Conservation (phyloP, 1,140 invertebrate species). For the Halictus rubicundus region DNA sequence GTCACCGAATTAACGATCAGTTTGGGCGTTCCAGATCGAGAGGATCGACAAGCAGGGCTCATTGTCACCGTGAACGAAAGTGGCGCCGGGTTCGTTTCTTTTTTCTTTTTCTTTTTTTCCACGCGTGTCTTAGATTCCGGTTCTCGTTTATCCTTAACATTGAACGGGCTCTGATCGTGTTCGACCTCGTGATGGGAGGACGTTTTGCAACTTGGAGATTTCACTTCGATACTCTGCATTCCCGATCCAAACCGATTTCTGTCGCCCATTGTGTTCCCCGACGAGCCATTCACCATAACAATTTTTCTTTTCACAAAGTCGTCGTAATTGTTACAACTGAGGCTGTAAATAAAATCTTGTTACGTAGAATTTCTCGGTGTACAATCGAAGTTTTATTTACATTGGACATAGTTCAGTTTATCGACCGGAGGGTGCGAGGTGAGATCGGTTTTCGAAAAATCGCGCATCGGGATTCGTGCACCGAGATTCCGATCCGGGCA, state of each 20-base stretch:
- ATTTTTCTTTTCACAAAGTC: no score
- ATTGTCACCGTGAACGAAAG: conserved; percentile 39
- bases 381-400: no score
- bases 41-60: no score
- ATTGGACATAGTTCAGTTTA: no score
- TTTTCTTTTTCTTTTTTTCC: conserved; percentile 19
- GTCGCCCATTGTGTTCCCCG: neutral
- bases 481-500: conserved; percentile 38
- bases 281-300: no score
- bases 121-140: conserved; percentile 52
- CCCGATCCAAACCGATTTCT: neutral
- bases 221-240: conserved; percentile 53
- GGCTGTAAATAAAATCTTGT: no score
- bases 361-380: no score
- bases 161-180: conserved; percentile 48
- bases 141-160: conserved; percentile 63
- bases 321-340: no score
- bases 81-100: conserved; percentile 4
- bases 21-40: no score
- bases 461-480: neutral
- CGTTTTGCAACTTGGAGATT: conserved; percentile 62
- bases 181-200: conserved; percentile 56
- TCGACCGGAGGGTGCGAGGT: no score
- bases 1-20: no score
- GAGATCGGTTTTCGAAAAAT: no score